Base-by-base conservation (phyloP, 2,888 invertebrate genomes). In the Aspidiotus rigidus region DNA sequence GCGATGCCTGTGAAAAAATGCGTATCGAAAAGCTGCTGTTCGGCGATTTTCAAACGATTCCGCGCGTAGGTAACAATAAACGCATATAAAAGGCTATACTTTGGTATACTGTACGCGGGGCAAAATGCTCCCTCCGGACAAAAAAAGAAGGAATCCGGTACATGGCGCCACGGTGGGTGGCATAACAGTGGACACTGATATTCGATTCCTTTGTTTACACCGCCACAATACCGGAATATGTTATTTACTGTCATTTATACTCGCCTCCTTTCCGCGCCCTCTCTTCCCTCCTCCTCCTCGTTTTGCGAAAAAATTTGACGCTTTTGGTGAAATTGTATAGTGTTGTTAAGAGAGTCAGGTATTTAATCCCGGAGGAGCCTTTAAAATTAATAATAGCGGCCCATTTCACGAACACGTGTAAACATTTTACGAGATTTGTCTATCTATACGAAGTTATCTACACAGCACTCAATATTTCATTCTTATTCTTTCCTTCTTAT, bases 121-220 rank as follows among this genome's bases (percentile, higher is more conserved):
- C 49, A 49, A 49, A 49, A n/a, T n/a, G 49, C 11, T 49, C 11
- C 49, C 10, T n/a, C 49, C 49, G 49, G n/a, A 49, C 49, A 49
- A 49, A 49, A 49, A 49, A 28, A 28, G 28, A 28, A 49, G 49
- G 49, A 49, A 49, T 49, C n/a, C n/a, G 49, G 49, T 28, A 28
- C 28, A 49, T 49, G 49, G 49, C 49, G 49, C 49, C 49, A 49
- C 49, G 10, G 11, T 49, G 49, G 49, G 49, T 49, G 49, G 49
- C 28, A 28, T 49, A 49, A 49, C 49, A 49, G 11, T 49, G 49
- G 49, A 11, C 49, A 49, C n/a, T n/a, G 49, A 11, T n/a, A 49
- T 49, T 49, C n/a, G n/a, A n/a, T 49, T 49, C 49, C 49, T 49
- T 49, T 49, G 49, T 49, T 49, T 49, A 49, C 49, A 49, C 49